Conservation (phyloP, 2,113 vertebrate species). For the Rhynchomys soricoides region DNA sequence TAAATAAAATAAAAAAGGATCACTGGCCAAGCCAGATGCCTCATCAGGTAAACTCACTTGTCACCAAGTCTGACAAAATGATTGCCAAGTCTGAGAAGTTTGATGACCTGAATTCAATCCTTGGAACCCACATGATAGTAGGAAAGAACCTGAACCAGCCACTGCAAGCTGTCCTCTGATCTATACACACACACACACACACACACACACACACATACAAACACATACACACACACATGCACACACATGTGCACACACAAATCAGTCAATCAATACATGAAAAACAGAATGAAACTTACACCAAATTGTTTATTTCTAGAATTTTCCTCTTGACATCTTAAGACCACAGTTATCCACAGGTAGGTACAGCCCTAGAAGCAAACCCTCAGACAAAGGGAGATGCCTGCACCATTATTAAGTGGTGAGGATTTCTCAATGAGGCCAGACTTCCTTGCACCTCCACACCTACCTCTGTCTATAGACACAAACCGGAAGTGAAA, state of each 20-base stretch:
- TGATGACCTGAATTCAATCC: neutral
- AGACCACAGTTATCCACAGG: neutral
- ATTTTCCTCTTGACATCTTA: neutral
- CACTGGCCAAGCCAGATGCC: neutral
- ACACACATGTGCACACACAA: neutral
- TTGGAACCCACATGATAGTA: neutral
- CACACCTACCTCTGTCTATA: neutral
- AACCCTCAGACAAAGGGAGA: neutral
- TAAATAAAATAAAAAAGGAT: accelerated
- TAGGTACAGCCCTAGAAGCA: neutral
- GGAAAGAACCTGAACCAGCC: neutral
- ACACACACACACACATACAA: no score
- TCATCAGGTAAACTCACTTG: neutral
- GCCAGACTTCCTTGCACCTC: neutral
- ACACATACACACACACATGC: neutral
- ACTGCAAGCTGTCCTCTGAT: neutral
- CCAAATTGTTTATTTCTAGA: neutral
- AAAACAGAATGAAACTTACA: neutral
- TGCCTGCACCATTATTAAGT: neutral
- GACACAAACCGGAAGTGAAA: neutral
- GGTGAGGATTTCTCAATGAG: neutral
- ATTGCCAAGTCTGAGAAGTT: neutral
- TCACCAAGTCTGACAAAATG: neutral
- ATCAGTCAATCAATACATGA: neutral
- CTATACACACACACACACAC: neutral